Conservation (phyloP, 2,797 vertebrate species). For the Uromys caudimaculatus region DNA sequence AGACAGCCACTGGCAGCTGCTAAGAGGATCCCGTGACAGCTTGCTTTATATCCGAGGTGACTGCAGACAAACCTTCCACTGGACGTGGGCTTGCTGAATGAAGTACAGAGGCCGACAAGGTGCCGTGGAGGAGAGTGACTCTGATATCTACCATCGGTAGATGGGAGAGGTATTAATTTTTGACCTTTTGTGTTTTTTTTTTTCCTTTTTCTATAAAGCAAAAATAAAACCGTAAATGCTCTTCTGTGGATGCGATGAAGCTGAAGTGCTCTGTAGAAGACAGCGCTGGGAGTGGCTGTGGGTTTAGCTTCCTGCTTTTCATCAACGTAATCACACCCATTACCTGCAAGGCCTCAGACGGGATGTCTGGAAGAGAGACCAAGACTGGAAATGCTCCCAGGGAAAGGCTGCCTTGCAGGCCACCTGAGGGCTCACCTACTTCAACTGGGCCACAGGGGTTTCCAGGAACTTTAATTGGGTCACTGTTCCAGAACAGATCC, state of each 20-base stretch:
- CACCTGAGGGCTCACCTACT: not conserved
- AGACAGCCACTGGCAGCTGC: constrained; percentile 46
- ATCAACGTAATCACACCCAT: not conserved
- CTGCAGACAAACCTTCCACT: not conserved
- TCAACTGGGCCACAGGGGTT: not conserved
- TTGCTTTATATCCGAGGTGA: constrained; percentile 26
- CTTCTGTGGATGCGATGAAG: not conserved
- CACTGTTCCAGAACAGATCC: not conserved
- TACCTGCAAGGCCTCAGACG: not conserved
- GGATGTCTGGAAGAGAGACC: not conserved
- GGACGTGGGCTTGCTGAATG: not conserved
- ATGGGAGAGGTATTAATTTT: not conserved
- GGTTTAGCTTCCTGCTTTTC: not conserved
- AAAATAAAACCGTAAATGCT: not conserved
- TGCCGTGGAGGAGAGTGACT: not conserved
- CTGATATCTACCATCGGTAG: not conserved
- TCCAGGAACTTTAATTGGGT: constrained; percentile 8
- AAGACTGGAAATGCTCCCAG: not conserved
- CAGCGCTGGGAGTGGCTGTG: not conserved
- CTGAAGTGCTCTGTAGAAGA: constrained; percentile 16
- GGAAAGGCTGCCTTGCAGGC: not conserved
- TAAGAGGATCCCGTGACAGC: constrained; percentile 8
- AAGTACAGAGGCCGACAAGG: not conserved
- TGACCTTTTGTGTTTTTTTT: not conserved
- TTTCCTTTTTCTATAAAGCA: constrained; percentile 35